A percentile compares a stretch with the other conserved stretches of the same genome.
Evolutionary conservation across 2,797 vertebrate genomes (phyloP).

Genomic region (Anabas testudineus): DNA sequence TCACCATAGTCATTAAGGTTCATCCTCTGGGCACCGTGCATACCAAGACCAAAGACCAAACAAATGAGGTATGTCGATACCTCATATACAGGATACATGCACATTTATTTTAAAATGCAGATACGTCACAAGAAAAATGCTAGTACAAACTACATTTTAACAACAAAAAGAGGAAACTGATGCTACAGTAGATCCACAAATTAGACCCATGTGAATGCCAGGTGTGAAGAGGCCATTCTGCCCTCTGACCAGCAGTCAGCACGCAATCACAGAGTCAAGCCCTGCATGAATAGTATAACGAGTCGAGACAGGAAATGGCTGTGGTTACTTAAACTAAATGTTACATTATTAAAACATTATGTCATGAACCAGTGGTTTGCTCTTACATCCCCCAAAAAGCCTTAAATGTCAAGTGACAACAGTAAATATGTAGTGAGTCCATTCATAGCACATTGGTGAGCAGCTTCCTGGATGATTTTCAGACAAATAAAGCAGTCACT

Average conservation of each 20-base stretch:
- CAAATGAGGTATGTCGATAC: too few relatives aligned
- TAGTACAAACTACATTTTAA: conserved; percentile 4
- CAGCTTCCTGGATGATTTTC: conserved; percentile 14
- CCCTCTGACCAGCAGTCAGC: conserved; percentile 15
- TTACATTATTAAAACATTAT: conserved; percentile 25
- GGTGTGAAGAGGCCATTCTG: conserved; percentile 32
- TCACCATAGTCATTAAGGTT: too few relatives aligned
- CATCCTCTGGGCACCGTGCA: too few relatives aligned
- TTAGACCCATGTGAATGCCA: conserved; percentile 32
- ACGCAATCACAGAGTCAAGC: conserved; percentile 28
- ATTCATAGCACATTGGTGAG: conserved; percentile 22
- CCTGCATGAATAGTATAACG: conserved; percentile 26
- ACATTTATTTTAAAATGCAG: too few relatives aligned
- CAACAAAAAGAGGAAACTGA: conserved; percentile 23
- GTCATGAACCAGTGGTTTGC: neutral
- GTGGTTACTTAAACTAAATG: conserved; percentile 20
- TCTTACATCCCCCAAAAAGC: neutral
- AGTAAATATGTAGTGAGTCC: neutral
- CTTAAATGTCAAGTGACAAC: neutral
- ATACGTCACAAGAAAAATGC: too few relatives aligned
- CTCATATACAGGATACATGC: too few relatives aligned
- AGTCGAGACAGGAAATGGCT: conserved; percentile 51
- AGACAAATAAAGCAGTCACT: conserved; percentile 32
- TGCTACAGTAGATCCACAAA: conserved; percentile 26
- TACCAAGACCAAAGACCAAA: too few relatives aligned